A percentile compares a stretch with the other conserved stretches of the same genome.
These are phyloP conservation scores for Casuarius casuarius DNA, from an alignment of 2,113 vertebrate species.

Conservation along the genomic window DNA sequence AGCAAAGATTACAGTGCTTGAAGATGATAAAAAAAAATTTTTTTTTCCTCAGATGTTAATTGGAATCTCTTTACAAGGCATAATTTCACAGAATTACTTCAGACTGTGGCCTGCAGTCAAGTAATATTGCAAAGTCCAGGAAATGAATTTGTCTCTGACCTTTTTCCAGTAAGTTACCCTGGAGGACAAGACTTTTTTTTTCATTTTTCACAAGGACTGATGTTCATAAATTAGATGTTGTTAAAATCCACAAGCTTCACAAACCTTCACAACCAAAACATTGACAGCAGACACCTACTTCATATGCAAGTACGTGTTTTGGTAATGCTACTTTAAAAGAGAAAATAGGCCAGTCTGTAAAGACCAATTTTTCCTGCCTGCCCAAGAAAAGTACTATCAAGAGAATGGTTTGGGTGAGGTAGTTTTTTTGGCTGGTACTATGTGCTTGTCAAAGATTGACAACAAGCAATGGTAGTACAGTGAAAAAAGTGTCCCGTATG, in stretches of 20 bases:
- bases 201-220: neutral
- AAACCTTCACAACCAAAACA: neutral
- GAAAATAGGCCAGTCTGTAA: no score
- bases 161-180: conserved; percentile 7
- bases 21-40: neutral
- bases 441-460: neutral
- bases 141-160: neutral
- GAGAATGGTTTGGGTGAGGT: neutral
- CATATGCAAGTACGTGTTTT: neutral
- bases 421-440: neutral
- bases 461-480: neutral
- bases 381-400: neutral
- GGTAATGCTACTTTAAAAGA: neutral
- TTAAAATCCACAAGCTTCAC: neutral
- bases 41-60: neutral
- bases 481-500: neutral
- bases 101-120: neutral
- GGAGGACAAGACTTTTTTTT: fast-evolving
- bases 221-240: neutral
- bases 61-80: neutral
- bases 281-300: neutral
- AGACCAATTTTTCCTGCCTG: no score
- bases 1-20: neutral
- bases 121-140: conserved; percentile 22
- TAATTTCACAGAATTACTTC: conserved; percentile 13